A percentile compares a stretch with the other conserved stretches of the same genome.
Conservation (phyloP, 2,888 invertebrate genomes). For the Patella pellucida region DNA sequence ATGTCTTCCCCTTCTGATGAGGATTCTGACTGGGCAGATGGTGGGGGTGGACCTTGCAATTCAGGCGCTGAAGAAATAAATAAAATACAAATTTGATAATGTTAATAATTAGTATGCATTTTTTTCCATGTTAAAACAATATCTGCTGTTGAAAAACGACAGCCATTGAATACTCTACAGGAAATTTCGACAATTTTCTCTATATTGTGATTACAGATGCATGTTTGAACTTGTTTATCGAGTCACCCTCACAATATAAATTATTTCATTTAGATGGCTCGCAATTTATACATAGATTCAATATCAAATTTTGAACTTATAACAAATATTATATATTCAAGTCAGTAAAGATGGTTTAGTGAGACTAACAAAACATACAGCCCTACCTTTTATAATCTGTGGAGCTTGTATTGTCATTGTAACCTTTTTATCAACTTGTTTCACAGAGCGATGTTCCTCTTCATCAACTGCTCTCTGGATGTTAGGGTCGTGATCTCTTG, state of each 20-base stretch:
- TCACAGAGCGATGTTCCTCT: conserved; percentile 42
- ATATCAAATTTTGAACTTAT: too few species aligned
- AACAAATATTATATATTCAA: too few species aligned
- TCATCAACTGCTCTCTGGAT: conserved; percentile 37
- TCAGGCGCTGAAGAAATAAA: conserved; percentile 50
- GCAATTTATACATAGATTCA: too few species aligned
- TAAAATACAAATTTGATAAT: background rate
- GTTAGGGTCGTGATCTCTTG: conserved; percentile 46
- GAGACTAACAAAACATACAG: too few species aligned
- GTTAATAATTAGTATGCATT: too few species aligned
- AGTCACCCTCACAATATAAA: too few species aligned
- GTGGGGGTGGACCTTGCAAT: conserved; percentile 44
- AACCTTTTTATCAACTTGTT: conserved; percentile 37
- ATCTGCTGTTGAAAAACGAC: background rate
- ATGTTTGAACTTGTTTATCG: too few species aligned
- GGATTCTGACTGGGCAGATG: conserved; percentile 37
- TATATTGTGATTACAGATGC: too few species aligned
- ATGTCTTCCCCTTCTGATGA: conserved; percentile 50
- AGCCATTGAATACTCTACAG: too few species aligned
- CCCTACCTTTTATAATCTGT: conserved; percentile 38
- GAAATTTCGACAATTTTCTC: too few species aligned
- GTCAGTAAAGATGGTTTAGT: too few species aligned
- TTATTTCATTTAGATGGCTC: too few species aligned
- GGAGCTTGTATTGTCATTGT: conserved; percentile 31
- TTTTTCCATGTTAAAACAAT: conserved; percentile 4